These are phyloP conservation scores for Chrysochloris asiatica DNA, from an alignment of 2,113 vertebrate species.

Conservation along the genomic window DNA sequence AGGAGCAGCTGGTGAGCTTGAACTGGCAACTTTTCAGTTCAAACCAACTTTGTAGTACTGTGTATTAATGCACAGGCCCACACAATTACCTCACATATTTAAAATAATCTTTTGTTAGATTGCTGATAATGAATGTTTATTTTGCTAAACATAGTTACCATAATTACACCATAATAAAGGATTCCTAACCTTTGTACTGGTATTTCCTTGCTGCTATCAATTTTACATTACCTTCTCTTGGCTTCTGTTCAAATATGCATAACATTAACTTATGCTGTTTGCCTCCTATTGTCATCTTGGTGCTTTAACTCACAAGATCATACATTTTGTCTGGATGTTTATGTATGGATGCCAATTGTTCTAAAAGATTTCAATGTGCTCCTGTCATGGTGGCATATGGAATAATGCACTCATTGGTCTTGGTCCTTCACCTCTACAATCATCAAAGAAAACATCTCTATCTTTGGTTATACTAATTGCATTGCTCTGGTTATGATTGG, in stretches of 20 bases:
- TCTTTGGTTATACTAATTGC: neutral
- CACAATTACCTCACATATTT: neutral
- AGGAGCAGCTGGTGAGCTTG: too few species aligned
- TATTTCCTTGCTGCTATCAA: neutral
- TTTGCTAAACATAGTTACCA: neutral
- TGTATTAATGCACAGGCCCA: too few species aligned
- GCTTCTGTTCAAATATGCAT: neutral
- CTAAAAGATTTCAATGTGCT: neutral
- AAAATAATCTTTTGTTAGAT: slow-evolving; percentile 15
- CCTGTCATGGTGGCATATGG: neutral
- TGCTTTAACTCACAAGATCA: neutral
- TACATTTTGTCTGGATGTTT: neutral
- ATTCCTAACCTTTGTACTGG: neutral
- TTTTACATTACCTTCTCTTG: neutral
- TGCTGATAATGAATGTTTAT: neutral
- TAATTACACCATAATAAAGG: neutral
- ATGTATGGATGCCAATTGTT: neutral
- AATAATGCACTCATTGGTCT: neutral
- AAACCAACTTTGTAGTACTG: too few species aligned
- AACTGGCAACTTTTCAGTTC: too few species aligned
- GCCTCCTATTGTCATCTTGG: neutral
- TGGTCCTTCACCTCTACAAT: neutral
- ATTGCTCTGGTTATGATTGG: neutral
- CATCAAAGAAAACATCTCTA: neutral
- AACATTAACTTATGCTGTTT: neutral